Conservation (phyloP, 2,888 invertebrate species). For the Harmothoe impar region DNA sequence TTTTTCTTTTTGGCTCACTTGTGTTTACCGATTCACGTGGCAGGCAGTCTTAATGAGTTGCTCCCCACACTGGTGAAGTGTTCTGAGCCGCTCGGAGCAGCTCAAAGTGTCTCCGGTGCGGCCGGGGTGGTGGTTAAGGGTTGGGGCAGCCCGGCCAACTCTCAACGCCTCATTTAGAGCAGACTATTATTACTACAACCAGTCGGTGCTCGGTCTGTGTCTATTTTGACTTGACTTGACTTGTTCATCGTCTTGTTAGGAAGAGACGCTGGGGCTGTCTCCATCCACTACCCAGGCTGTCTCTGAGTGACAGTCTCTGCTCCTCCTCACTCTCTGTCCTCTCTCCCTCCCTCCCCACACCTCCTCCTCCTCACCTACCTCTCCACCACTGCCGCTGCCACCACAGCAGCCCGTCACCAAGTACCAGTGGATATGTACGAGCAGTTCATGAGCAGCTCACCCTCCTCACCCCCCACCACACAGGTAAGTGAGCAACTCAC, state of each 20-base stretch:
- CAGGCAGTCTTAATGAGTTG: background rate
- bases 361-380: background rate
- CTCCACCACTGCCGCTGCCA: background rate
- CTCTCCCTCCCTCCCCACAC: background rate
- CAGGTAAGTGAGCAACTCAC: too few species aligned
- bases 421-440: slow-evolving; percentile 22
- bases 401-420: background rate
- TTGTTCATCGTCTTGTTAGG: too few species aligned
- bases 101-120: background rate
- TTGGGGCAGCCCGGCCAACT: too few species aligned
- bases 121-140: too few species aligned
- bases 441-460: background rate
- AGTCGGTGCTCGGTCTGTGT: background rate
- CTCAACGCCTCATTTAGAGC: background rate
- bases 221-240: slow-evolving; percentile 32
- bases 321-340: background rate
- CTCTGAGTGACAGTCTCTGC: slow-evolving; percentile 11
- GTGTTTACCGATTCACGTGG: slow-evolving; percentile 21
- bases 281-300: background rate
- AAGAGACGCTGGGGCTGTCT: background rate
- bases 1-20: background rate
- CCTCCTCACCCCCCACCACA: too few species aligned
- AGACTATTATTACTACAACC: slow-evolving; percentile 7
- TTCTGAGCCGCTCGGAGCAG: background rate
- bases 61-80: background rate